Evolutionary conservation across 2,113 vertebrate genomes (phyloP).

Genomic region (Mola mola): DNA sequence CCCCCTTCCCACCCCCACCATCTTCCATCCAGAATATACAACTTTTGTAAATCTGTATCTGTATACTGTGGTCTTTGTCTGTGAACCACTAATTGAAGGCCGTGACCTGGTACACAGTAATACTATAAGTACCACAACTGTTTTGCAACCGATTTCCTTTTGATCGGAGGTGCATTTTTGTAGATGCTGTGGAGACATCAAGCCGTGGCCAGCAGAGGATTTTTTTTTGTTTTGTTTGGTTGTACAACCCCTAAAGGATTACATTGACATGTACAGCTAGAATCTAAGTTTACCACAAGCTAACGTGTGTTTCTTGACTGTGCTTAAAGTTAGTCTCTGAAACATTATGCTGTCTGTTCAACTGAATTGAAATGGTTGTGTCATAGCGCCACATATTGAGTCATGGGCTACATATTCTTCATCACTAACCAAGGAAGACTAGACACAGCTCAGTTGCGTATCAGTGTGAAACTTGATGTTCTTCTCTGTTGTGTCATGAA

Average conservation of each 20-base stretch:
- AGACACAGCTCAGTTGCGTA: slow-evolving; percentile 5
- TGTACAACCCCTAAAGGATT: slow-evolving; percentile 25
- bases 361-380: slow-evolving; percentile 23
- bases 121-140: slow-evolving; percentile 30
- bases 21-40: background rate
- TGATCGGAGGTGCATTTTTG: slow-evolving; percentile 59
- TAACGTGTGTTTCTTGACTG: slow-evolving; percentile 56
- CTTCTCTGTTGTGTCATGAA: background rate
- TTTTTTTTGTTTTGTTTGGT: slow-evolving; percentile 29
- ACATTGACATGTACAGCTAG: slow-evolving; percentile 30
- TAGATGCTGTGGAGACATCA: slow-evolving; percentile 62
- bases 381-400: slow-evolving; percentile 24
- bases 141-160: slow-evolving; percentile 61
- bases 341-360: too few relatives aligned
- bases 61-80: too few relatives aligned
- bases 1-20: background rate
- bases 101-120: slow-evolving; percentile 37
- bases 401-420: slow-evolving; percentile 20
- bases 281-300: slow-evolving; percentile 37
- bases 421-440: slow-evolving; percentile 25
- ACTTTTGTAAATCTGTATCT: background rate
- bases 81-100: slow-evolving; percentile 25
- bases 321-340: slow-evolving; percentile 27
- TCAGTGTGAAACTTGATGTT: background rate
- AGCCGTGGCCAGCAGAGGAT: slow-evolving; percentile 17